phyloP scores from a whole-genome alignment of 2,113 vertebrate genomes.

The Chionomys nivalis region DNA sequence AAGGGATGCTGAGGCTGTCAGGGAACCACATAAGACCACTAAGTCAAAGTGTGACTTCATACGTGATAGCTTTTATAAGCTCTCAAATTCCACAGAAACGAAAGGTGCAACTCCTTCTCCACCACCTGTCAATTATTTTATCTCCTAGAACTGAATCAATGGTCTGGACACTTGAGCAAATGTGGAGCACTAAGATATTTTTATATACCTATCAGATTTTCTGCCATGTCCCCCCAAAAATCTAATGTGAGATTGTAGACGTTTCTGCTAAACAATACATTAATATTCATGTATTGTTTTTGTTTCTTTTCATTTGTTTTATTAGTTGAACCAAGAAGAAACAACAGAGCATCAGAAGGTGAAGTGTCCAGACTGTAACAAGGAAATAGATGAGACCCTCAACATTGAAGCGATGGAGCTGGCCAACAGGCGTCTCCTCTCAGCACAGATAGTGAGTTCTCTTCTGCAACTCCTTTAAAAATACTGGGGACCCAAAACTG shows the following conservation, averaged over 20 bases:
- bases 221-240: background rate
- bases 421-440: conserved; percentile 70
- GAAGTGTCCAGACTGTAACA: conserved; percentile 69
- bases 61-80: background rate
- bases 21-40: background rate
- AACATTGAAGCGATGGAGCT: conserved; percentile 70
- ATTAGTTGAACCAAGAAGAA: conserved; percentile 63
- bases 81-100: background rate
- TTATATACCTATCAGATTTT: background rate
- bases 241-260: background rate
- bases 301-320: background rate
- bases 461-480: background rate
- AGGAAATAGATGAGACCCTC: conserved; percentile 64
- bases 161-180: background rate
- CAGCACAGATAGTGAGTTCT: conserved; percentile 72
- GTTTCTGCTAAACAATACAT: background rate
- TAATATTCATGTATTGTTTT: background rate
- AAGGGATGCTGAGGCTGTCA: background rate
- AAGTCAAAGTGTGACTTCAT: background rate
- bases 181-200: background rate
- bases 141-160: background rate
- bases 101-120: background rate
- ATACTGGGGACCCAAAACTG: background rate
- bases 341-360: conserved; percentile 57
- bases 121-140: background rate